Percentiles rank a stretch among this genome's conserved stretches.
Evolutionary conservation across 2,113 vertebrate genomes (phyloP).

Genomic region (Seriola rivoliana): DNA sequence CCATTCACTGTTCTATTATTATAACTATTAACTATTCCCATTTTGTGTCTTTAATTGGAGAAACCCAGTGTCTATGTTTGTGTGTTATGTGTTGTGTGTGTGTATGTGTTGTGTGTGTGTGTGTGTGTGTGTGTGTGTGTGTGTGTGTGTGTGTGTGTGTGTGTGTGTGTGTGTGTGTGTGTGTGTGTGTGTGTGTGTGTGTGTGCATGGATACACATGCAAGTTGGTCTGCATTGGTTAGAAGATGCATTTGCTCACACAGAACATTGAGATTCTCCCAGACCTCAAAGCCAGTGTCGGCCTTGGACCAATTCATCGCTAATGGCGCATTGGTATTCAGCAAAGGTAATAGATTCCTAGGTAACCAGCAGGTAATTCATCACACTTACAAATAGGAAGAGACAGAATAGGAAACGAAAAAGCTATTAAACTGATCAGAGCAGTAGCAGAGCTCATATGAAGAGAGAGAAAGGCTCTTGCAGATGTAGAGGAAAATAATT

Average conservation of each 20-base stretch:
- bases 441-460: slow-evolving; percentile 27
- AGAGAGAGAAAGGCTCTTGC: slow-evolving; percentile 51
- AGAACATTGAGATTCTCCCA: slow-evolving; percentile 13
- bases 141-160: not conserved
- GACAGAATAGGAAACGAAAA: slow-evolving; percentile 65
- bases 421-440: slow-evolving; percentile 68
- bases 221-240: slow-evolving; percentile 13
- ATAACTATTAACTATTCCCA: slow-evolving; percentile 1
- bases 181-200: too few relatives aligned
- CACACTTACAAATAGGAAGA: slow-evolving; percentile 72
- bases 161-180: too few relatives aligned
- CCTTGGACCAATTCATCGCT: slow-evolving; percentile 53
- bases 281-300: slow-evolving; percentile 28
- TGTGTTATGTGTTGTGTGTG: too few relatives aligned
- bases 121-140: not conserved
- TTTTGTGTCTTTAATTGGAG: slow-evolving; percentile 5
- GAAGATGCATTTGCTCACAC: not conserved
- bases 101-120: too few relatives aligned
- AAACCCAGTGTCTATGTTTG: not conserved
- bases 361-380: slow-evolving; percentile 76
- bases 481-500: slow-evolving; percentile 64
- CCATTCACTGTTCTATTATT: slow-evolving; percentile 18
- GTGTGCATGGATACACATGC: not conserved
- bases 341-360: slow-evolving; percentile 61
- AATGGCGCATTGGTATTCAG: slow-evolving; percentile 72